These are phyloP conservation scores for Pachyramphus minor DNA, from an alignment of 2,113 vertebrate species.

Conservation along the genomic window DNA sequence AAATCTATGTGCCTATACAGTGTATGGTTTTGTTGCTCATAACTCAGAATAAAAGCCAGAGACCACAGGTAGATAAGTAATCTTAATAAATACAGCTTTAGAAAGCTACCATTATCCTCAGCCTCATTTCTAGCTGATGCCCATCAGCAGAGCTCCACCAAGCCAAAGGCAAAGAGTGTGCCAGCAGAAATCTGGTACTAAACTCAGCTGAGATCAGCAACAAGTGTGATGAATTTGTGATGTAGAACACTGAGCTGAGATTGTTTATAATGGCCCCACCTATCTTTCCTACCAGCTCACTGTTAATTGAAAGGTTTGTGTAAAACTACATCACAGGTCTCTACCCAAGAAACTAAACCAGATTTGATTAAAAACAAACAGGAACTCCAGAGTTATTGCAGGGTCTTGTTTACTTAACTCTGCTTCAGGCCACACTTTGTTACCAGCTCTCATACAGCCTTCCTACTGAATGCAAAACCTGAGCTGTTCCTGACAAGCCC, in stretches of 20 bases:
- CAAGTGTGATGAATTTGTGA: background rate
- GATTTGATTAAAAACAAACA: background rate
- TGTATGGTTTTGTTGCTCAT: background rate
- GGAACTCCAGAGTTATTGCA: background rate
- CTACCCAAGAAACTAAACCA: background rate
- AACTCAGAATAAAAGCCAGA: background rate
- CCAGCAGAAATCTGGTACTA: background rate
- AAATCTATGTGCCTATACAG: background rate
- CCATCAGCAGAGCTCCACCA: background rate
- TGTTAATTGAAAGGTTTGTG: background rate
- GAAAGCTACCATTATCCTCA: background rate
- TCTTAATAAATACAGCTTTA: background rate
- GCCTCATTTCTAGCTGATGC: background rate
- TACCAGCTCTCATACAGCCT: rapidly evolving
- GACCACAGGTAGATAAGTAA: background rate
- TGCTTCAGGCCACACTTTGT: background rate
- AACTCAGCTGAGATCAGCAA: background rate
- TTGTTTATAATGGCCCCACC: background rate
- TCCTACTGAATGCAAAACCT: background rate
- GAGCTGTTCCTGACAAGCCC: background rate
- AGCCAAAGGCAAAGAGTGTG: background rate
- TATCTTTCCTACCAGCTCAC: background rate
- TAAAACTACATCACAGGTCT: background rate
- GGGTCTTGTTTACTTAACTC: background rate
- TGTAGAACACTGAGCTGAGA: background rate